Conservation (phyloP, 2,797 vertebrate genomes). For the Pseudomugil gertrudae region DNA sequence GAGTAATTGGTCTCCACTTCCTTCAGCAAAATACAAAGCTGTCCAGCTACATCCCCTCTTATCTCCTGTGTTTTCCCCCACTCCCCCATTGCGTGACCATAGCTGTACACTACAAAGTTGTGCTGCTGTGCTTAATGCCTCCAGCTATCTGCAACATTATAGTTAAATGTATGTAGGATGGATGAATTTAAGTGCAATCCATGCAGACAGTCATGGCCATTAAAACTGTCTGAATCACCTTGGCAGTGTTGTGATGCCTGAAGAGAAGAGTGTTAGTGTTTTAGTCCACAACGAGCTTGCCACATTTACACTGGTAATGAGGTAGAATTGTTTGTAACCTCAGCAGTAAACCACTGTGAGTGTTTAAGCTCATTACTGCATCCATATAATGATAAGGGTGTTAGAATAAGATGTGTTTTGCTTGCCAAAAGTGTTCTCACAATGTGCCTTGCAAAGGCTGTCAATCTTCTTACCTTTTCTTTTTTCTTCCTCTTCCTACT, state of each 20-base stretch:
- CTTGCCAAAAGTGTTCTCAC: conserved; percentile 21
- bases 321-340: conserved; percentile 36
- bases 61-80: conserved; percentile 42
- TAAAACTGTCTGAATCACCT: conserved; percentile 46
- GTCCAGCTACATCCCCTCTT: conserved; percentile 50
- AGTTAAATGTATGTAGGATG: conserved; percentile 28
- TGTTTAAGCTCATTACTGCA: conserved; percentile 26
- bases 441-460: conserved; percentile 29
- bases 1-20: conserved; percentile 70
- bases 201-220: conserved; percentile 25
- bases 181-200: conserved; percentile 4
- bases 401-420: conserved; percentile 21
- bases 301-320: conserved; percentile 46
- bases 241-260: conserved; percentile 26
- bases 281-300: conserved; percentile 50
- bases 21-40: conserved; percentile 47
- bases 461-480: conserved; percentile 22
- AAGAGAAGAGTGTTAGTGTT: conserved; percentile 21
- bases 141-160: conserved; percentile 20
- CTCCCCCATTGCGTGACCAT: conserved; percentile 22
- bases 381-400: conserved; percentile 19
- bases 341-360: conserved; percentile 29
- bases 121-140: conserved; percentile 25
- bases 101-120: conserved; percentile 20
- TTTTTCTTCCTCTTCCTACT: background rate